Base-by-base conservation (phyloP, 2,797 vertebrate species). In the Chlorospingus flavigularis region DNA sequence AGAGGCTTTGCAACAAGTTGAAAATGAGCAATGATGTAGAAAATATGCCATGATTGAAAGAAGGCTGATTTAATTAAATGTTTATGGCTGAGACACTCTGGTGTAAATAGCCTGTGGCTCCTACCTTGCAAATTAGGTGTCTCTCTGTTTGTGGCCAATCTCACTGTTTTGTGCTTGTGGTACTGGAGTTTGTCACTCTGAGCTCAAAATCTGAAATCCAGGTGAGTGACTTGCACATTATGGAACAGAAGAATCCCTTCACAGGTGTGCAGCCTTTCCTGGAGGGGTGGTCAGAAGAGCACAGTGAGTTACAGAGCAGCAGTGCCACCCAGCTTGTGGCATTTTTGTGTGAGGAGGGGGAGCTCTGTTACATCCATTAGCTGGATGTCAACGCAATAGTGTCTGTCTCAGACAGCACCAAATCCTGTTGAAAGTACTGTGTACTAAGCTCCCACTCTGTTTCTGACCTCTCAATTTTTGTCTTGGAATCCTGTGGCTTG, bases 31-130 rank as follows among this genome's bases (percentile, higher is more conserved):
- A 37, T 75, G 88, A 72, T 88, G 90, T 88, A 91, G 91, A 93
- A 95, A 93, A 95, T 90, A 40, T 4, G 10, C 63, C 37, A 10
- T 42, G 60, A 86, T 65, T 94, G 63, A 66, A 67, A 88, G 88
- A 86, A 88, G 47, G n/a, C 70, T 79, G 55, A 88, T 86, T 93
- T 96, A 92, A 95, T 96, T 91, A 95, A 95, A 75, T 2, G 3
- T 88, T 95, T 90, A 39, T 75, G 63, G n/a, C 80, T 90, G 73
- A 91, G 86, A 84, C 5, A 13, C 45, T 85, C 40, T 73, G 83
- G 45, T 92, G 71, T 95, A 95, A 95, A 90, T 71, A 95, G 85
- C 88, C 86, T 45, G 65, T 88, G 87, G 86, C 94, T 96, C 17
- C 82, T 81, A 62, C 24, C 26, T 75, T 88, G 86, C 67, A 90